Evolutionary conservation across 2,888 invertebrate genomes (phyloP), one percentile per base, ranked within the genome.

Genomic region (Clistopyga incitator): DNA sequence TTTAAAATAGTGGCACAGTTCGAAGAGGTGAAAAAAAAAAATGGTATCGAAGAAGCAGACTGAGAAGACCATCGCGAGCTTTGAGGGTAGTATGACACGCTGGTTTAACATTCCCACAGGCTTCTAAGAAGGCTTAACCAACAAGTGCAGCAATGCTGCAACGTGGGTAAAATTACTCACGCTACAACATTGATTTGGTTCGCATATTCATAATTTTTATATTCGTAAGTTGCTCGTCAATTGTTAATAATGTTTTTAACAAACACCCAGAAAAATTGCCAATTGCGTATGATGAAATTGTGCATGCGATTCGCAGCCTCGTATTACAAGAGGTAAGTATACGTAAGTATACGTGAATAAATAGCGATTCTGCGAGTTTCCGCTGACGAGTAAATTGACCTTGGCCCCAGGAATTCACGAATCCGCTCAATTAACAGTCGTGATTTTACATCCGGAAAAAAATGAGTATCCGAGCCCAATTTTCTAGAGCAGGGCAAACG

Each of bases 101-200:
- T 61, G 78, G 68, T 78, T 78, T 65, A 75, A 47, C 71, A 65
- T 72, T 71, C 61, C 70, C 74, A 20, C 42, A 47, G 78, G 70
- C 64, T 78, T 78, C 70, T 78, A 52, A 75, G 67, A 52, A 64
- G 68, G 54, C 74, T 82, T 77, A n/a, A n/a, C 20, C 13, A 11
- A 23, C 47, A 54, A n/a, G n/a, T 56, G 50, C 45, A 68, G 61
- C 67, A 20, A 64, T 18, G 59, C 8, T 61, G 29, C 29, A 54
- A 23, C 54, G 23, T 54, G 11, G 3, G 13, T 6, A 65, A 72
- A 47, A 65, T 34, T 13, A 34, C 20, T 29, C 20, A 1, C 50
- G 29, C 18, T 18, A 23, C 54, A 54, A 54, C 6, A 47, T 47
- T 47, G 20, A 10, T 54, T 18, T 20, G 8, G 18, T 52, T 52